These are phyloP conservation scores for Porites australiensis DNA, from an alignment of 64 coral and sea anemone species.

Conservation along the genomic window DNA sequence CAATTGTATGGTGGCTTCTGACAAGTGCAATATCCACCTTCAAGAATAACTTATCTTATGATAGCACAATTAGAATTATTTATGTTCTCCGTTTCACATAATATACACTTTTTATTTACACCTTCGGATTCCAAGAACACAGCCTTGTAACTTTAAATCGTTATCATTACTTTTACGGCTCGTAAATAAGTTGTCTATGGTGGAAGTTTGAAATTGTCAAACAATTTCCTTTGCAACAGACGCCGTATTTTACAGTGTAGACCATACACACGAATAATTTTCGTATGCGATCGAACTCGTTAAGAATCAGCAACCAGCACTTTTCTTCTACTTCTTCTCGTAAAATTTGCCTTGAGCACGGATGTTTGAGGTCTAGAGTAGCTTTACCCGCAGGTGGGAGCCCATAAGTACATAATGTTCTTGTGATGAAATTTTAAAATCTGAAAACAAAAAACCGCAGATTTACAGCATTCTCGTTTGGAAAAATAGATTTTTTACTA, in stretches of 20 bases:
- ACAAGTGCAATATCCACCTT: neutral
- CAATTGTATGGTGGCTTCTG: neutral
- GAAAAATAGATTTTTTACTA: neutral
- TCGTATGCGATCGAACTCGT: neutral
- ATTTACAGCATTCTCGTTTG: neutral
- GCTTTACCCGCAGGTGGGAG: constrained; percentile 5
- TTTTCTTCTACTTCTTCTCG: neutral
- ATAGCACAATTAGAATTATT: neutral
- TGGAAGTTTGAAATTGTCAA: neutral
- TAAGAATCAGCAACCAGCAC: neutral
- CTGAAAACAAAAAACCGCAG: constrained; percentile 35
- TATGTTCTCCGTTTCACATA: neutral
- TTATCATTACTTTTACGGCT: neutral
- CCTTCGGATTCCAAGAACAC: neutral
- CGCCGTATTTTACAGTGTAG: neutral
- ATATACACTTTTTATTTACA: constrained; percentile 5
- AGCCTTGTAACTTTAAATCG: neutral
- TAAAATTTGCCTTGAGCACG: neutral
- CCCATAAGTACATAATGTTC: constrained; percentile 3
- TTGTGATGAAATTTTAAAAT: constrained; percentile 38
- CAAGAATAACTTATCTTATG: neutral
- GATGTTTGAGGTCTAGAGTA: neutral
- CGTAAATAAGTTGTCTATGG: constrained; percentile 35
- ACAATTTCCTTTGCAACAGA: neutral
- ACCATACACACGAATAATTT: neutral